Percentiles rank a stretch among this genome's conserved stretches.
Evolutionary conservation across 2,888 invertebrate genomes (phyloP).

Genomic region (Thalpophila matura): DNA sequence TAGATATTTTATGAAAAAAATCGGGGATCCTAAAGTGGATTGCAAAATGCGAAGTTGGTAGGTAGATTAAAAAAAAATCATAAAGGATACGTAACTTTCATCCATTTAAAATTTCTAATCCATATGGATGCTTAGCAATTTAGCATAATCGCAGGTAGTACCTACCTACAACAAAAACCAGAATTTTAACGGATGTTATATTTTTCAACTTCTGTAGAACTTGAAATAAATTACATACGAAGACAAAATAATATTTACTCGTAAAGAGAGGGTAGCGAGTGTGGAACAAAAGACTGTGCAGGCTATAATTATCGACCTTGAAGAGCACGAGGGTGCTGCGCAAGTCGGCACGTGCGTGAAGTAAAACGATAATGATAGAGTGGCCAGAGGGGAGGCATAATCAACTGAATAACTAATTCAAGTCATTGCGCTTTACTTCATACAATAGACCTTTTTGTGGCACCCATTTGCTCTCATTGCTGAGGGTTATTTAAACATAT

Average conservation of each 20-base stretch:
- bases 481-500: slow-evolving; percentile 77
- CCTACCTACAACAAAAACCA: no score
- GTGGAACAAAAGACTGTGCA: slow-evolving; percentile 76
- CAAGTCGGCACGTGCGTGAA: slow-evolving; percentile 85
- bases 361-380: slow-evolving; percentile 89
- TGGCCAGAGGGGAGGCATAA: slow-evolving; percentile 86
- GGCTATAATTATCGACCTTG: slow-evolving; percentile 87
- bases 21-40: no score
- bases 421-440: slow-evolving; percentile 85
- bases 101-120: no score
- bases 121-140: no score
- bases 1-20: no score
- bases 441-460: slow-evolving; percentile 84
- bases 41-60: no score
- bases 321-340: slow-evolving; percentile 80
- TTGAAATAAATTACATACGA: slow-evolving; percentile 25
- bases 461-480: slow-evolving; percentile 74
- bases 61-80: no score
- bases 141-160: no score
- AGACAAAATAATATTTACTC: slow-evolving; percentile 65
- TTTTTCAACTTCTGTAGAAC: slow-evolving; percentile 11
- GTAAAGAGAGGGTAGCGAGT: slow-evolving; percentile 67
- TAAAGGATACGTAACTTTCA: no score
- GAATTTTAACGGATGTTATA: not conserved
- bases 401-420: slow-evolving; percentile 90